Base-by-base conservation (phyloP, 2,113 vertebrate species). In the Pipra filicauda region DNA sequence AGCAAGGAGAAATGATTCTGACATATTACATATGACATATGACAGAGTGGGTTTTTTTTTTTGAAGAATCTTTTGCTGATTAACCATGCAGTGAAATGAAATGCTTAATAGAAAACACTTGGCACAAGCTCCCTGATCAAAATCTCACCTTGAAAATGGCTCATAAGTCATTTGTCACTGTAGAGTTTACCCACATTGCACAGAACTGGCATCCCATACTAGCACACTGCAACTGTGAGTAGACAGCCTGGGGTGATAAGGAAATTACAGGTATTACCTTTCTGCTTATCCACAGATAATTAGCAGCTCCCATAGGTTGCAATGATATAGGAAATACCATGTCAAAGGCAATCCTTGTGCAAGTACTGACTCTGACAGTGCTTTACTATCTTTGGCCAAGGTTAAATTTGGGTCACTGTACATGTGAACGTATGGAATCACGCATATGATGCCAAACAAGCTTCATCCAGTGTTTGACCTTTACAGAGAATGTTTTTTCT, bases 111-210 rank as follows among this genome's bases (percentile, higher is more conserved):
- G 87, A 94, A 95, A 95, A 93, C 93, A 96, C 85, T 95, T 94
- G 93, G 91, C 96, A 95, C 81, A 80, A 93, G 81, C 70, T 94
- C 77, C 82, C 93, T 90, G 89, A 93, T 95, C 91, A 94, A 96
- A 96, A 93, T 93, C 91, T 96, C 95, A 96, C 96, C 95, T 96
- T 97, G 96, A 93, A 96, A 96, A 93, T 61, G 61, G 61, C 69
- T 85, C 61, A 2, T 84, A 90, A 95, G 78, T 93, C 33, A 95
- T 95, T 94, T 83, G 79, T 93, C 93, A 95, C 82, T 76, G 55
- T 49, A 84, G 83, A 93, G 59, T 94, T 91, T 86, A 95, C 78
- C 87, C 75, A 72, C 1, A 4, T 65, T 83, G 75, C 72, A 88
- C 82, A 88, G 77, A 12, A 74, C 64, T 94, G 81, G 72, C 82